Conservation (phyloP, 2,888 invertebrate genomes). For the Empis livida region DNA sequence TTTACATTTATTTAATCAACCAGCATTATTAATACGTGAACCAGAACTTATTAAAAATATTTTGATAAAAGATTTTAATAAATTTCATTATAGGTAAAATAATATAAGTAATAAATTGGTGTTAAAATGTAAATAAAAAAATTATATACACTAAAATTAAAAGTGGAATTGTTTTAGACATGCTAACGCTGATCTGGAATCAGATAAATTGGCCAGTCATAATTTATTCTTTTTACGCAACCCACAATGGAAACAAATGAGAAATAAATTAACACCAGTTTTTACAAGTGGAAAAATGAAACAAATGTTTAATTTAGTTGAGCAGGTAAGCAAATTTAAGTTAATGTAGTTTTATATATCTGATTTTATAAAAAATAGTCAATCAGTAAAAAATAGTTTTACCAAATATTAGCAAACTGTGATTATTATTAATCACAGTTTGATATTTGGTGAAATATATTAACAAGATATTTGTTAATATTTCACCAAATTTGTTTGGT, state of each 20-base stretch:
- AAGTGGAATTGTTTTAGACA: no score
- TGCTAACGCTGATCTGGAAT: slow-evolving; percentile 5
- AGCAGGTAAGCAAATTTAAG: slow-evolving; percentile 17
- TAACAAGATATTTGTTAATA: no score
- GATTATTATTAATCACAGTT: no score
- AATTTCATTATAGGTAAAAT: slow-evolving; percentile 29
- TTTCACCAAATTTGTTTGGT: no score
- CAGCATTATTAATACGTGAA: slow-evolving; percentile 35
- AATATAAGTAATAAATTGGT: no score
- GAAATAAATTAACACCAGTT: slow-evolving; percentile 36
- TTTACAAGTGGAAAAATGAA: slow-evolving; percentile 36
- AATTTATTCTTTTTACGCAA: slow-evolving; percentile 37
- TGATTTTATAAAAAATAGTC: no score
- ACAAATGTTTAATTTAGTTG: slow-evolving; percentile 30
- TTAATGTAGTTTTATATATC: no score
- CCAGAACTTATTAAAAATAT: slow-evolving; percentile 36
- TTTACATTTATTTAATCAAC: slow-evolving; percentile 35
- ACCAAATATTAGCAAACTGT: no score
- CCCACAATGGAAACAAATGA: slow-evolving; percentile 34
- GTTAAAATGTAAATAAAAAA: no score
- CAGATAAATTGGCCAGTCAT: slow-evolving; percentile 30
- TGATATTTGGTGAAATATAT: no score
- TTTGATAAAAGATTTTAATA: slow-evolving; percentile 37
- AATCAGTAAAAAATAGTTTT: no score
- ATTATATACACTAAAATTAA: no score